Base-by-base conservation (phyloP, 2,797 vertebrate species). In the Oryzias sinensis region DNA sequence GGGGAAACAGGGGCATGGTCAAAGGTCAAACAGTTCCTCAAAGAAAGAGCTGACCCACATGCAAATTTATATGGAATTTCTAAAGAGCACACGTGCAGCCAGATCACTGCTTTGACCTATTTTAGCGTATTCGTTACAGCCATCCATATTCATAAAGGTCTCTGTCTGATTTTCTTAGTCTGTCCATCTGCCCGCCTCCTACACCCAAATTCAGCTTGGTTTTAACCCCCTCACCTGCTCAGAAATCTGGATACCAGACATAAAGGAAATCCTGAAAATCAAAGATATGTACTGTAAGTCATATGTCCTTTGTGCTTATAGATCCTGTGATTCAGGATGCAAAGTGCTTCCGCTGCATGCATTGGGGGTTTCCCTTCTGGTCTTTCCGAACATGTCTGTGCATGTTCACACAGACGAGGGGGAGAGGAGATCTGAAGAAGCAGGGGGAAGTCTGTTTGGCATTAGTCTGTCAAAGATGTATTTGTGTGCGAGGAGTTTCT, bases 91-190 rank as follows among this genome's bases (percentile, higher is more conserved):
- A 59, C 76, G 59, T 60, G 79, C 70, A 66, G 51, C 44, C 57
- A 49, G 63, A 25, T 53, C 20, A 60, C 43, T 37, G 53, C 62
- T 67, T 18, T 2, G 0, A 7, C 55, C 47, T 72, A 18, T 70
- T 79, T 60, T 64, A 16, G 11, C 58, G 68, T 80, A 81, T 56
- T 77, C 55, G 54, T 51, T 42, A 47, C 70, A 45, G 48, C 29
- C 70, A 83, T 85, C 56, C 81, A 87, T 86, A 88, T 87, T 84
- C 68, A 88, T 81, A 44, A 74, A 60, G 20, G 42, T 65, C 50
- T 70, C 64, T 55, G 65, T 69, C 67, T 75, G 53, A 43, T 6
- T 66, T 18, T 61, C 46, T 72, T 56, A 52, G 67, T 81, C 55
- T 55, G 55, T 76, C 77, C 82, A 85, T 86, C 86, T 85, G 86